A percentile compares a stretch with the other conserved stretches of the same genome.
Conservation (phyloP, 2,113 vertebrate genomes). For the Pseudorectes ferrugineus region DNA sequence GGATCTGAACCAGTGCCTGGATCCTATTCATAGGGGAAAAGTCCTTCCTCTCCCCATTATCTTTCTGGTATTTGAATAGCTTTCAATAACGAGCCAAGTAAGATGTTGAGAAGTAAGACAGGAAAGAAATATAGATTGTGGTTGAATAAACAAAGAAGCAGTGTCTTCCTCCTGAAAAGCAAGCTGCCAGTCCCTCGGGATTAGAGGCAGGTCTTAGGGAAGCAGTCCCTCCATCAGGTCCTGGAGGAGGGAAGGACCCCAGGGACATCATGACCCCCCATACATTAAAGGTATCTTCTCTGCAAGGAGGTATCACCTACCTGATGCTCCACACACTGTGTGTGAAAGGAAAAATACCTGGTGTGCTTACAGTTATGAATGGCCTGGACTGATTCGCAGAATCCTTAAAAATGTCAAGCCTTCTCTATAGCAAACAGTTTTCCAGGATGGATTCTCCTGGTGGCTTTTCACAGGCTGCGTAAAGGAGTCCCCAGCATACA, state of each 20-base stretch:
- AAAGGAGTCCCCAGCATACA: background rate
- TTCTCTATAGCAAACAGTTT: background rate
- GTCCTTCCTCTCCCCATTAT: conserved; percentile 37
- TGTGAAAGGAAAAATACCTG: background rate
- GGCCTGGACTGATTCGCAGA: background rate
- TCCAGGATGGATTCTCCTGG: background rate
- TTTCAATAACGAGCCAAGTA: background rate
- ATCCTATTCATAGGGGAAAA: conserved; percentile 17
- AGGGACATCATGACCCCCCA: accelerated
- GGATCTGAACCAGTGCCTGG: conserved; percentile 44
- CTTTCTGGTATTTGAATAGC: background rate
- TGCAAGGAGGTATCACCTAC: background rate
- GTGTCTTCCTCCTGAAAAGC: background rate
- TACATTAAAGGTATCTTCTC: background rate
- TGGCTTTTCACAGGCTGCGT: accelerated
- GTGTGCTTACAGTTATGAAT: background rate
- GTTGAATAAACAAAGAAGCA: background rate
- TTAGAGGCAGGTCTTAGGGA: background rate
- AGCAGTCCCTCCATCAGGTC: background rate
- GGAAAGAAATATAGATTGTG: background rate
- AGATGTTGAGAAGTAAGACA: background rate
- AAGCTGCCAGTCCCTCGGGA: background rate
- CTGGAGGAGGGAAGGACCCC: background rate
- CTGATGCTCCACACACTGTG: background rate
- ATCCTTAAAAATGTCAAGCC: background rate